Conservation (phyloP, 2,113 vertebrate genomes). For the Pyxicephalus adspersus region DNA sequence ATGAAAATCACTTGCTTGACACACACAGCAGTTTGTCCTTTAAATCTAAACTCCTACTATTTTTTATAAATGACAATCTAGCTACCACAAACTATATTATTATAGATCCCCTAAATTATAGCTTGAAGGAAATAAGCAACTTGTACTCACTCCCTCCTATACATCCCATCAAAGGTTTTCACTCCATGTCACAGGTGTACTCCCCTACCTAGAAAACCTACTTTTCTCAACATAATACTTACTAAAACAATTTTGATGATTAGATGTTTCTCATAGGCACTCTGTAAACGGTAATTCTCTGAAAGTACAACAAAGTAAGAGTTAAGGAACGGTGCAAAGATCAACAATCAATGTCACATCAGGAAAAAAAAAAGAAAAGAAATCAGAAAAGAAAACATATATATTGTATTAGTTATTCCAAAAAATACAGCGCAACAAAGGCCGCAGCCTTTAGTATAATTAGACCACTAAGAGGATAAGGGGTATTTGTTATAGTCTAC, state of each 20-base stretch:
- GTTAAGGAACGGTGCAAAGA: not conserved
- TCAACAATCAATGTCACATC: no score
- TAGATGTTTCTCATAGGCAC: conserved; percentile 97
- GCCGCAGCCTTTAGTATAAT: no score
- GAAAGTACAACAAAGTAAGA: conserved; percentile 42
- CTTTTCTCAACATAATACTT: conserved; percentile 67
- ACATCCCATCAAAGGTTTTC: not conserved
- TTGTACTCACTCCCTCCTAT: not conserved
- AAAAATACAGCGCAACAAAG: no score
- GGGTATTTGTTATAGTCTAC: no score
- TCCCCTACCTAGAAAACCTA: not conserved
- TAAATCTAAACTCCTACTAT: not conserved
- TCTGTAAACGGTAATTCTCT: conserved; percentile 98
- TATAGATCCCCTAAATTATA: not conserved
- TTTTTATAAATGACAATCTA: not conserved
- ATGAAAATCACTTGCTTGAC: not conserved
- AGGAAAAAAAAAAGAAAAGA: no score
- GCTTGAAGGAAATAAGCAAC: no score
- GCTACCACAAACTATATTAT: not conserved
- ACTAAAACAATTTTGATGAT: conserved; percentile 98
- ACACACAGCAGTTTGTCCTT: not conserved
- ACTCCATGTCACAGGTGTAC: not conserved
- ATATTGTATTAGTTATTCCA: no score
- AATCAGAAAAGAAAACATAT: no score
- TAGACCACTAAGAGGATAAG: no score